phyloP scores from a whole-genome alignment of 2,888 invertebrate species.

The Ormyrus labotus region DNA sequence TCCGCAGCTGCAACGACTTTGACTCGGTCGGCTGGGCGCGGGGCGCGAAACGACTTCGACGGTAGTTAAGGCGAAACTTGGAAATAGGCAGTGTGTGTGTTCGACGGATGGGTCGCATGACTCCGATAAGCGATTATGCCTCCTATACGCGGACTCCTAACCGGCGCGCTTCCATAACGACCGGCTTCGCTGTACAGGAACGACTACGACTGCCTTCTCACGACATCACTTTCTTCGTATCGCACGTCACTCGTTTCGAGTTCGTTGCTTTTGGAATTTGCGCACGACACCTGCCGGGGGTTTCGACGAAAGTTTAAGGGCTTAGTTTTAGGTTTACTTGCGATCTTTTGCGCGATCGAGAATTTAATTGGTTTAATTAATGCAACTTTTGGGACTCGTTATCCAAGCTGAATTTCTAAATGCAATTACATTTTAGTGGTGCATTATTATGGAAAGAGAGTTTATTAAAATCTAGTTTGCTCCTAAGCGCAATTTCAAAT shows the following conservation, averaged over 20 bases:
- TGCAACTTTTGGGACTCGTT: too few species aligned
- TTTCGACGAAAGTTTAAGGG: too few species aligned
- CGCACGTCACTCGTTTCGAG: slow-evolving; percentile 22
- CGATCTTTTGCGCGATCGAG: too few species aligned
- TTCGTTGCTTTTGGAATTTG: slow-evolving; percentile 16
- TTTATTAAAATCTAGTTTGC: too few species aligned
- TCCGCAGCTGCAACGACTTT: slow-evolving; percentile 5
- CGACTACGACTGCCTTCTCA: slow-evolving; percentile 63
- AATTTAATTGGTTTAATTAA: too few species aligned
- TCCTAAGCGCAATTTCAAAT: too few species aligned
- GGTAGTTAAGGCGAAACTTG: slow-evolving; percentile 36
- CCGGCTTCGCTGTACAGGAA: slow-evolving; percentile 24
- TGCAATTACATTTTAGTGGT: too few species aligned
- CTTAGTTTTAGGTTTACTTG: too few species aligned
- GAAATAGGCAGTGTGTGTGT: slow-evolving; percentile 37
- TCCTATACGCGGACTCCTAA: slow-evolving; percentile 12
- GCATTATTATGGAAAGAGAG: too few species aligned
- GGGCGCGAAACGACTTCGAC: slow-evolving; percentile 37
- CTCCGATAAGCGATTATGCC: slow-evolving; percentile 65
- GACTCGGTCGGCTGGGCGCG: background rate
- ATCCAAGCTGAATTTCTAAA: too few species aligned
- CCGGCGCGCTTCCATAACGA: slow-evolving; percentile 25
- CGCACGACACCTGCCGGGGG: background rate
- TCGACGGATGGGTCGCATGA: slow-evolving; percentile 66
- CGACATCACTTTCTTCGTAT: slow-evolving; percentile 61